Evolutionary conservation across 2,888 invertebrate species (phyloP), one percentile per base, ranked within the genome.

Genomic region (Brachypterus glaber): DNA sequence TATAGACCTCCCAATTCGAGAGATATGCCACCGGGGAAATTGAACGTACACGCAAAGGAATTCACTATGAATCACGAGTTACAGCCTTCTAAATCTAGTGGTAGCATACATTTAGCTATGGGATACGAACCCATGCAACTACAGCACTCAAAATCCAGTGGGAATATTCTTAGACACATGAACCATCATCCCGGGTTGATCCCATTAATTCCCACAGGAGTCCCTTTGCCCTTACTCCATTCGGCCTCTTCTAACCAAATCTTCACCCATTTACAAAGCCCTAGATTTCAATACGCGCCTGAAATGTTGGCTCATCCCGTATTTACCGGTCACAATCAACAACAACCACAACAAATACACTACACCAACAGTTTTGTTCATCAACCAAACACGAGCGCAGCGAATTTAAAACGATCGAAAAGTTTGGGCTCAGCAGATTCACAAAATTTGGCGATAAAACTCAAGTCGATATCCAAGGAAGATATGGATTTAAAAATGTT

Each of bases 21-120:
- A 37, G 60, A 60, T 11, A 62, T 60, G 57, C 30, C 62, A 50
- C 50, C 57, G 12, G 67, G 50, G 54, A 80, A 80, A 67, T 72
- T 89, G 53, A 89, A 89, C 66, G 87, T 86, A 48, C 83, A 88
- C 69, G 89, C 89, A 43, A 87, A 87, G 71, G 89, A 89, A 72
- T 89, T 90, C 70, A 83, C 82, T 56, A 85, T 86, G 82, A 77
- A 76, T 62, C 77, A 75, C 67, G 74, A 74, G 29, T 62, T 71
- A 32, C 62, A 64, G 40, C 47, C 58, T 16, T 66, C 65, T 30
- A 65, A 63, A 53, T 64, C 63, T 11, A 63, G 63, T 39, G 59
- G 60, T 15, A 63, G 64, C 44, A 35, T 64, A 36, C 50, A 57
- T 35, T 39, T 54, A 31, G 52, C 53, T 24, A 55, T 62, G 48